Percentiles rank a stretch among this genome's conserved stretches.
Conservation (phyloP, 2,888 invertebrate species). For the Adelognathus sp. region DNA sequence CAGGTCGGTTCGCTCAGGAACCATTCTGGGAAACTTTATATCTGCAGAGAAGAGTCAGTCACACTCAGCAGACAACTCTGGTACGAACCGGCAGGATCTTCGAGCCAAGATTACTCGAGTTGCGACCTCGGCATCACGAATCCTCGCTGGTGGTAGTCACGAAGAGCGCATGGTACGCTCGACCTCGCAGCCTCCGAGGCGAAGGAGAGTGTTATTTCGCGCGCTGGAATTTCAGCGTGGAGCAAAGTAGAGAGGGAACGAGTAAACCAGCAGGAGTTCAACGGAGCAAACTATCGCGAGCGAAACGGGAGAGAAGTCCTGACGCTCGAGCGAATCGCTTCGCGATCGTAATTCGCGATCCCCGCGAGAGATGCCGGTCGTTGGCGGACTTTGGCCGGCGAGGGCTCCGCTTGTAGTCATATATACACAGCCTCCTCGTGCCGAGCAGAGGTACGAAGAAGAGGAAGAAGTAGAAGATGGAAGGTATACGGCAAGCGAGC, state of each 20-base stretch:
- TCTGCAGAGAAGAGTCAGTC: neutral
- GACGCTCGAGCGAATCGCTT: conserved; percentile 47
- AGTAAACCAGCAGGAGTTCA: neutral
- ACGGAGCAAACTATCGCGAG: neutral
- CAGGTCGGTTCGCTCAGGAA: neutral
- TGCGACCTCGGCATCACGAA: conserved; percentile 51
- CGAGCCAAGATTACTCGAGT: conserved; percentile 48
- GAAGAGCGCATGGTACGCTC: conserved; percentile 33
- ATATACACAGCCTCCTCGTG: conserved; percentile 9
- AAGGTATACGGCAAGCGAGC: conserved; percentile 24
- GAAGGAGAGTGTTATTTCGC: conserved; percentile 59
- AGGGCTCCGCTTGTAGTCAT: conserved; percentile 40
- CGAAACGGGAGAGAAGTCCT: conserved; percentile 13
- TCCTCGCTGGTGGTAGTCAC: conserved; percentile 25
- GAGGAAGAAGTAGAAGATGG: conserved; percentile 14
- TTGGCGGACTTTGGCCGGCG: conserved; percentile 1
- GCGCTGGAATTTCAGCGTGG: conserved; percentile 50
- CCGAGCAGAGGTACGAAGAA: conserved; percentile 25
- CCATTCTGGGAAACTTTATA: neutral
- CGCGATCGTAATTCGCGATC: conserved; percentile 60
- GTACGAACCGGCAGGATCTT: conserved; percentile 1
- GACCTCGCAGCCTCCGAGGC: conserved; percentile 55
- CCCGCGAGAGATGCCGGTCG: conserved; percentile 37
- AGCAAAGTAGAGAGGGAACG: neutral
- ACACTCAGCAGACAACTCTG: conserved; percentile 20